Conservation (phyloP, 2,797 vertebrate genomes). For the Falco concolor region DNA sequence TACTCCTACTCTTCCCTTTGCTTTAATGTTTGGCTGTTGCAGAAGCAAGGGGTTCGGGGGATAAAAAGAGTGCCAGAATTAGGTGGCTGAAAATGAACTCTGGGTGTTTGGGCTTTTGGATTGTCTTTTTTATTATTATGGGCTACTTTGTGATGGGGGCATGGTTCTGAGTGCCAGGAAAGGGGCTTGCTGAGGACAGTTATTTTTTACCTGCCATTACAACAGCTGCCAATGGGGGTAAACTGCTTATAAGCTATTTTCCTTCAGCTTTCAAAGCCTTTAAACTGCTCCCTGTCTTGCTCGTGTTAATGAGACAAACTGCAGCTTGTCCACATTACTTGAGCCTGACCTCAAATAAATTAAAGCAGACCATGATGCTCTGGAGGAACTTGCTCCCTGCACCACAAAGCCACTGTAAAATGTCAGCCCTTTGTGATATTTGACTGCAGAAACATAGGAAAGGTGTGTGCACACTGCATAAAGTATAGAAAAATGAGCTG, state of each 20-base stretch:
- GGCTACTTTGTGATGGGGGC: background rate
- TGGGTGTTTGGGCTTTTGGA: background rate
- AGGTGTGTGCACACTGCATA: background rate
- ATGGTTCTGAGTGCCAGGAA: background rate
- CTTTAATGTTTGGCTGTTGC: background rate
- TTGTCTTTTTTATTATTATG: background rate
- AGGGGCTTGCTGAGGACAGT: background rate
- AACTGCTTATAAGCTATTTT: background rate
- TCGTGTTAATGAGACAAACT: background rate
- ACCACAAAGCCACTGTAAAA: background rate
- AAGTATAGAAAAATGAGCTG: background rate
- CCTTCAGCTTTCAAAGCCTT: background rate
- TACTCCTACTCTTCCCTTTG: background rate
- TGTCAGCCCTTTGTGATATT: background rate
- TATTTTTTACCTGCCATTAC: background rate
- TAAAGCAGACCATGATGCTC: background rate
- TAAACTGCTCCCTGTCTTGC: background rate
- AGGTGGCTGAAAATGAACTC: background rate
- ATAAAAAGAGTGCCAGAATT: background rate
- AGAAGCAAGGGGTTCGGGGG: background rate
- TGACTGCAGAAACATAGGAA: background rate
- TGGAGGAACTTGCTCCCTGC: background rate
- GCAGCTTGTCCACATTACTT: background rate
- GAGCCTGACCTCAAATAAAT: background rate
- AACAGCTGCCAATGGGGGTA: background rate